phyloP scores from a whole-genome alignment of 2,113 vertebrate species.

The Notarius lentiginosus region DNA sequence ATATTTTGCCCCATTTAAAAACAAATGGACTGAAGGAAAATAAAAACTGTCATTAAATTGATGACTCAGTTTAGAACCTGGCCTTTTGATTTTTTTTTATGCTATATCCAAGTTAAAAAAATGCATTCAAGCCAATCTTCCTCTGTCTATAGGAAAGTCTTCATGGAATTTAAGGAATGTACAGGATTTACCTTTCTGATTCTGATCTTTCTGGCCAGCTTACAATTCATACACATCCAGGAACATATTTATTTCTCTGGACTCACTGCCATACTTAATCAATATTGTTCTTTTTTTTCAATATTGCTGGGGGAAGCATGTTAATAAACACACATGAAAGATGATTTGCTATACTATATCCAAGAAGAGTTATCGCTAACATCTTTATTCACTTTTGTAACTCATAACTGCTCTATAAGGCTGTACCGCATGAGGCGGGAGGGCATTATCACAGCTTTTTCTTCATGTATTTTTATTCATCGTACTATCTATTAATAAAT shows the following conservation, averaged over 20 bases:
- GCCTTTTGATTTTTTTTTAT: constrained; percentile 42
- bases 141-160: background rate
- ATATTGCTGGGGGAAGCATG: background rate
- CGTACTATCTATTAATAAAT: background rate
- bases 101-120: constrained; percentile 13
- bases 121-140: constrained; percentile 20
- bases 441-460: background rate
- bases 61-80: constrained; percentile 66
- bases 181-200: background rate
- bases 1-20: constrained; percentile 63
- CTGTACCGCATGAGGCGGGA: background rate
- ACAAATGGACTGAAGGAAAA: constrained; percentile 61
- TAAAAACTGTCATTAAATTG: constrained; percentile 62
- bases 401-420: background rate
- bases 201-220: background rate
- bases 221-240: background rate
- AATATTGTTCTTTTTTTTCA: constrained; percentile 10
- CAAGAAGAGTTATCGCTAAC: background rate
- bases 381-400: constrained; percentile 8
- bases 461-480: background rate
- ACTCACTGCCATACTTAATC: constrained; percentile 11
- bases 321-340: constrained; percentile 17
- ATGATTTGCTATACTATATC: constrained; percentile 12
- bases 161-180: background rate
- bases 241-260: background rate